Evolutionary conservation across 2,888 invertebrate genomes (phyloP).

Genomic region (Nomada fucata): DNA sequence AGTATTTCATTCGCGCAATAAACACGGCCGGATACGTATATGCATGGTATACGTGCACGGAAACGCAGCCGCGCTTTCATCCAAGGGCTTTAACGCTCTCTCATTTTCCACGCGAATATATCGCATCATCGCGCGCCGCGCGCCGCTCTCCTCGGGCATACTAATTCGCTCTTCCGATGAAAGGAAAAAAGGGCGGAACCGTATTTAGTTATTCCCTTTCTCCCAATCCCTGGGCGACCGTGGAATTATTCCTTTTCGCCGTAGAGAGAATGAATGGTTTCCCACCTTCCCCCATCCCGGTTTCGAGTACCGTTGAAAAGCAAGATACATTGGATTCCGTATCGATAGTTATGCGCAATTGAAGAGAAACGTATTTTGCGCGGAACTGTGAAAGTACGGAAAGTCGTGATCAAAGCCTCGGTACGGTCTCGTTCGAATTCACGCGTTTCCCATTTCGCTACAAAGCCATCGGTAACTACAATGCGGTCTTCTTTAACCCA

Average conservation of each 20-base stretch:
- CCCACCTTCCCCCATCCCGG: no score
- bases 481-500: slow-evolving; percentile 19
- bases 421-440: slow-evolving; percentile 3
- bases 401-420: neutral
- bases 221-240: neutral
- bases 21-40: slow-evolving; percentile 46
- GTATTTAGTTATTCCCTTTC: slow-evolving; percentile 32
- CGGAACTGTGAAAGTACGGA: neutral
- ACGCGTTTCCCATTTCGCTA: neutral
- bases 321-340: neutral
- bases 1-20: slow-evolving; percentile 61
- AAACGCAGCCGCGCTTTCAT: neutral
- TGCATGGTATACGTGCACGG: neutral
- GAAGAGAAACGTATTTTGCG: neutral
- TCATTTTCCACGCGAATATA: slow-evolving; percentile 58
- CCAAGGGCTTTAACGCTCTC: slow-evolving; percentile 49
- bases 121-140: slow-evolving; percentile 31
- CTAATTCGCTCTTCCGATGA: slow-evolving; percentile 47
- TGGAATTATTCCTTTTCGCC: slow-evolving; percentile 41
- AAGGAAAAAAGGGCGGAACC: neutral
- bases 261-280: neutral
- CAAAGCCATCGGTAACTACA: slow-evolving; percentile 8
- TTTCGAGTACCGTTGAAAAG: neutral
- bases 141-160: slow-evolving; percentile 48
- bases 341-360: neutral